Evolutionary conservation across 2,113 vertebrate genomes (phyloP), one percentile per base, ranked within the genome.

Genomic region (Alosa alosa): DNA sequence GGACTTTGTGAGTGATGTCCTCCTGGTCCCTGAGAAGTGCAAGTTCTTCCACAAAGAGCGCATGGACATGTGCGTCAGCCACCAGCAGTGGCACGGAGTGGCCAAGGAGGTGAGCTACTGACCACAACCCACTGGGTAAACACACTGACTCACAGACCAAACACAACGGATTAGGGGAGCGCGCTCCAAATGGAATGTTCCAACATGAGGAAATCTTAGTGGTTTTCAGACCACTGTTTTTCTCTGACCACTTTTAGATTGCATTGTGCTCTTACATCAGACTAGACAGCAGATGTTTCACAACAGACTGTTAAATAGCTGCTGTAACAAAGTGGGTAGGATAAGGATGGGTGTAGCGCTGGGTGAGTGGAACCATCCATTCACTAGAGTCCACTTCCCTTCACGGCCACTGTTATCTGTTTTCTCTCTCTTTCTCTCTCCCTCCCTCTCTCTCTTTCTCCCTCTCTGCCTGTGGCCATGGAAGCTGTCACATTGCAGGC

Each of bases 11-110:
- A 99, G 98, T 0, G 97, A 99, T 4, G 97, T 99, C 17, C 96
- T 99, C 2, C 94, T 99, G 90, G 98, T 99, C 47, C 98, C 98
- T 0, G 98, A 99, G 91, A 97, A 97, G 85, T 99, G 98, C 94
- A 95, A 95, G 75, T 99, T 99, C 94, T 99, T 98, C 94, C 98
- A 99, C 93, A 98, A 98, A 91, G 97, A 99, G 91, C 91, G 88
- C 47, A 96, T 96, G 95, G 98, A 98, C 13, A 94, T 96, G 88
- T 99, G 98, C n/a, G 94, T 97, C 84, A 98, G 96, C 89, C 96
- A 99, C 68, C 97, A 97, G 93, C 96, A 97, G 91, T 99, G 98
- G 98, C 96, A 98, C 86, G 93, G 94, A 0, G 95, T 98, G 47
- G 97, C 97, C 82, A 98, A 96, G 92, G 97, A 98, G 97, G 98